Evolutionary conservation across 2,113 vertebrate genomes (phyloP).

Genomic region (Petromus typicus): DNA sequence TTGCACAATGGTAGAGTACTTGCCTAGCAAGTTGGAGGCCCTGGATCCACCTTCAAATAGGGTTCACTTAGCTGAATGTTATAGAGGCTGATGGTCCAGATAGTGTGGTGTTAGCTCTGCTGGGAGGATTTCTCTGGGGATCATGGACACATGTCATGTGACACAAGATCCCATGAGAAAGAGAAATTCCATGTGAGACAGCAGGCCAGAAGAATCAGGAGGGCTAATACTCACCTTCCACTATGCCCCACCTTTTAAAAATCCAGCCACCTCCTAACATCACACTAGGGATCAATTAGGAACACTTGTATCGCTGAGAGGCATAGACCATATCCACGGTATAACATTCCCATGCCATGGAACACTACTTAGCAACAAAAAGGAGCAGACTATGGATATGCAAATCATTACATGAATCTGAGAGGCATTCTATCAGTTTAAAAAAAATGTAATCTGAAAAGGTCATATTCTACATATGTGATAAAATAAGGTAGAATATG

Average conservation of each 20-base stretch:
- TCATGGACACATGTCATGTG: background rate
- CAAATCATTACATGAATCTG: background rate
- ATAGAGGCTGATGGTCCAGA: background rate
- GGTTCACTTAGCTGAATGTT: background rate
- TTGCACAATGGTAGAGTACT: background rate
- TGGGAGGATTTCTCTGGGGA: background rate
- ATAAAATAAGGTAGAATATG: background rate
- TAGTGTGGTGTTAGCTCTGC: background rate
- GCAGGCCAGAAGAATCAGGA: background rate
- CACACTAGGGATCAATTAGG: background rate
- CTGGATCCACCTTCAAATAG: background rate
- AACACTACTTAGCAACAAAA: background rate
- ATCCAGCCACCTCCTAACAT: background rate
- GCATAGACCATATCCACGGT: background rate
- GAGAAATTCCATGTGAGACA: background rate
- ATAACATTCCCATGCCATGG: background rate
- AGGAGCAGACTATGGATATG: background rate
- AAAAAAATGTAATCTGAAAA: background rate
- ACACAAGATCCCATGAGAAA: background rate
- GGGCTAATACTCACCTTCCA: background rate
- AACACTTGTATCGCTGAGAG: background rate
- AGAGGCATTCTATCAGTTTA: slow-evolving; percentile 4
- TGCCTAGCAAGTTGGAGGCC: too few relatives aligned
- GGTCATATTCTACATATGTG: background rate
- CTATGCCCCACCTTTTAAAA: background rate